phyloP scores from a whole-genome alignment of 2,113 vertebrate species.

The Erinaceus europaeus region DNA sequence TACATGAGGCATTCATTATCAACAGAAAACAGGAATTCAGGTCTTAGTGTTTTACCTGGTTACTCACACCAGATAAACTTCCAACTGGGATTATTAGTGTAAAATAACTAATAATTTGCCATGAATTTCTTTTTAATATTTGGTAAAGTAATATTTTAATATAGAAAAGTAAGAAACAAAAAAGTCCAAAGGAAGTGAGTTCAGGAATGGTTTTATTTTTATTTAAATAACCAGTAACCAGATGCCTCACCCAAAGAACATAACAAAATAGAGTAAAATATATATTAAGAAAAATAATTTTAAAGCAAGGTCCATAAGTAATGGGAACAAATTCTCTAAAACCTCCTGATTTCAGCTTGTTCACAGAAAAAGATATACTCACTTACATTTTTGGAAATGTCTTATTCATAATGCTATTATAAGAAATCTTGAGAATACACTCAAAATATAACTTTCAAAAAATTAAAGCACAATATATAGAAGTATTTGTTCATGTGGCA shows the following conservation, averaged over 20 bases:
- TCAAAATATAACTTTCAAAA: slow-evolving; percentile 67
- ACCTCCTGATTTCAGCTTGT: slow-evolving; percentile 63
- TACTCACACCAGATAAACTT: slow-evolving; percentile 23
- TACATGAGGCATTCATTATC: slow-evolving; percentile 45
- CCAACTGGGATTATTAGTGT: neutral
- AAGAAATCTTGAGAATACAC: slow-evolving; percentile 63
- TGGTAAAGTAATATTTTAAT: slow-evolving; percentile 48
- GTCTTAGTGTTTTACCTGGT: slow-evolving; percentile 28
- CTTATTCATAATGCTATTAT: slow-evolving; percentile 60
- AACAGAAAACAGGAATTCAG: slow-evolving; percentile 38
- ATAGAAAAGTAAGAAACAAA: slow-evolving; percentile 42
- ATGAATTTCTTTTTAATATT: slow-evolving; percentile 26
- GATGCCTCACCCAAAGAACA: slow-evolving; percentile 73
- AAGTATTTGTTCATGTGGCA: slow-evolving; percentile 71
- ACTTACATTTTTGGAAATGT: slow-evolving; percentile 64
- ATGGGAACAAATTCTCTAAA: slow-evolving; percentile 30
- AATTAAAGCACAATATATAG: slow-evolving; percentile 77
- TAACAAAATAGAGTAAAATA: slow-evolving; percentile 72
- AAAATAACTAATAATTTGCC: slow-evolving; percentile 48
- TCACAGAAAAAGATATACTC: slow-evolving; percentile 69
- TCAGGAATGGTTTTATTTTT: slow-evolving; percentile 54
- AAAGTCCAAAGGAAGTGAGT: slow-evolving; percentile 43
- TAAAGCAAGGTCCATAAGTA: slow-evolving; percentile 65
- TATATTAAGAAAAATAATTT: slow-evolving; percentile 73
- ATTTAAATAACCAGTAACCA: slow-evolving; percentile 73